Evolutionary conservation across 2,113 vertebrate genomes (phyloP).

Genomic region (Saccopteryx bilineata): DNA sequence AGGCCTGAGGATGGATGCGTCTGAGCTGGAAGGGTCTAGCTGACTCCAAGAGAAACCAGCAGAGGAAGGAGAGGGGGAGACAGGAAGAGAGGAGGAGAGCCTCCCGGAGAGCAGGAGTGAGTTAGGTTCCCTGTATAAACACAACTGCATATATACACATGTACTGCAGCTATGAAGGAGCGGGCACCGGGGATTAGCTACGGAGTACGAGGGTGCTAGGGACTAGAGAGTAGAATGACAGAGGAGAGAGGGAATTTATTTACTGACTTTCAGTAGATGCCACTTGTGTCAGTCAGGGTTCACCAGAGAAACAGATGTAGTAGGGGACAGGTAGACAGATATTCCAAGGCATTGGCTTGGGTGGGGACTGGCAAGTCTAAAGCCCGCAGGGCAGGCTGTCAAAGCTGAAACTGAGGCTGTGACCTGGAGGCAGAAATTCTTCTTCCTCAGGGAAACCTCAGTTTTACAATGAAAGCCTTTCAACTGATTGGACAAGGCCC

Average conservation of each 20-base stretch:
- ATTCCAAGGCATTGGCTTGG: not conserved
- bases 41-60: not conserved
- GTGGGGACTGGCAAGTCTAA: not conserved
- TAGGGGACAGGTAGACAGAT: not conserved
- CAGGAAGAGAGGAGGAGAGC: too few relatives aligned
- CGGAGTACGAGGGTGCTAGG: rapidly evolving
- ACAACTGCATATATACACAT: not conserved
- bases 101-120: not conserved
- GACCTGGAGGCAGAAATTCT: not conserved
- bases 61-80: not conserved
- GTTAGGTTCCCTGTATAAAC: not conserved
- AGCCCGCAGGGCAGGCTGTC: not conserved
- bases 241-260: not conserved
- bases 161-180: not conserved
- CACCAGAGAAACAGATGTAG: not conserved
- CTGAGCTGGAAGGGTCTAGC: not conserved
- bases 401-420: not conserved
- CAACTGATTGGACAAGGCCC: not conserved
- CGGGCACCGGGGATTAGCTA: too few relatives aligned
- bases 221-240: not conserved
- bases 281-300: not conserved
- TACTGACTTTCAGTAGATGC: not conserved
- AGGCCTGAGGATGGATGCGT: not conserved
- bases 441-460: not conserved
- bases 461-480: not conserved